phyloP scores from a whole-genome alignment of 1,140 invertebrate genomes.

The Bombus confusus region DNA sequence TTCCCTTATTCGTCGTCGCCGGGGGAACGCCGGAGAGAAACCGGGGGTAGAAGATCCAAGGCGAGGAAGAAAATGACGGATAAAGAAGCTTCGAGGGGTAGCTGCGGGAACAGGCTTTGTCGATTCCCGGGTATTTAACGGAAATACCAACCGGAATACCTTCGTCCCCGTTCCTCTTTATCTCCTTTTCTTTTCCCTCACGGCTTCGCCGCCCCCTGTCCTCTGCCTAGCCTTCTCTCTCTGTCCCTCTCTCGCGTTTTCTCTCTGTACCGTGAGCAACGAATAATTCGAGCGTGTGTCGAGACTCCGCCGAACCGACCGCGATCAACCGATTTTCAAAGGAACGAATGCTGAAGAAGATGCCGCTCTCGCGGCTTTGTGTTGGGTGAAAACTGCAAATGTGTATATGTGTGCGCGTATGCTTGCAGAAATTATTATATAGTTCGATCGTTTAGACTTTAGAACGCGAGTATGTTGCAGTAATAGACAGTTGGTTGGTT shows the following conservation, averaged over 20 bases:
- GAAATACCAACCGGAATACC: slow-evolving; percentile 74
- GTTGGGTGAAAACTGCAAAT: background rate
- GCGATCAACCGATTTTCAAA: slow-evolving; percentile 19
- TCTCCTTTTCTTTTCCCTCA: slow-evolving; percentile 42
- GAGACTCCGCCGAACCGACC: background rate
- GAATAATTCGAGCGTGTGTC: slow-evolving; percentile 39
- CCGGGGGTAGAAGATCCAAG: slow-evolving; percentile 58
- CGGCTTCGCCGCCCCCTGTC: background rate
- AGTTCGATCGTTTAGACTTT: background rate
- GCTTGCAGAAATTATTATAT: too few relatives aligned
- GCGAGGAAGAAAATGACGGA: slow-evolving; percentile 66
- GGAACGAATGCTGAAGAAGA: background rate
- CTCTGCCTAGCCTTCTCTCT: background rate
- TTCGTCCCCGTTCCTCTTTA: slow-evolving; percentile 52
- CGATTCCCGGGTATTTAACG: slow-evolving; percentile 75
- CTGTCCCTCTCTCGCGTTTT: slow-evolving; percentile 5
- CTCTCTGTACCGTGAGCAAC: background rate
- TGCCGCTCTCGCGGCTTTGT: too few relatives aligned
- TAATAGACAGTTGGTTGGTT: background rate
- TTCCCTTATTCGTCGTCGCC: slow-evolving; percentile 70
- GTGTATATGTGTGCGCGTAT: background rate
- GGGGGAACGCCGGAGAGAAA: slow-evolving; percentile 60
- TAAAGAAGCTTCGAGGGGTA: slow-evolving; percentile 61
- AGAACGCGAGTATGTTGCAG: too few relatives aligned
- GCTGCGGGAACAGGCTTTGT: slow-evolving; percentile 70